Percentiles rank a stretch among this genome's conserved stretches.
These are phyloP conservation scores for Miltochrista miniata DNA, from an alignment of 2,888 invertebrate genomes.

Conservation along the genomic window DNA sequence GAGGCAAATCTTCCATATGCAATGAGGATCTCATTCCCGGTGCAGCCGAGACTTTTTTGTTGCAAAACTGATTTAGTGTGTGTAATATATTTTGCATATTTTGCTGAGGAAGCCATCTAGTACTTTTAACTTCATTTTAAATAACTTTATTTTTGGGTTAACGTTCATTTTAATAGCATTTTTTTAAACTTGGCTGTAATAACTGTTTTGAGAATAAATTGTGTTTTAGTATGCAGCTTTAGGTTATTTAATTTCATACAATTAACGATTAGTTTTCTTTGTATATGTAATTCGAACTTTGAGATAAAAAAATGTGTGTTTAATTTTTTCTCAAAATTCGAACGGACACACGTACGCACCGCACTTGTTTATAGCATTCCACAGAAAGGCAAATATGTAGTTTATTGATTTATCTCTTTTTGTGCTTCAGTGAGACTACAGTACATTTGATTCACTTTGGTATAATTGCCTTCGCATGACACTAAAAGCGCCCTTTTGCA, in stretches of 20 bases:
- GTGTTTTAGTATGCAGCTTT: no score
- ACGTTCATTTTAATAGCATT: slow-evolving; percentile 53
- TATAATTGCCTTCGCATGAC: no score
- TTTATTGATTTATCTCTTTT: no score
- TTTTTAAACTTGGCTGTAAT: slow-evolving; percentile 35
- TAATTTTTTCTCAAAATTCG: no score
- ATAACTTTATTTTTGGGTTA: slow-evolving; percentile 64
- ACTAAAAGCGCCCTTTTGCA: no score
- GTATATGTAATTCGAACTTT: neutral
- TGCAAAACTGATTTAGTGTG: slow-evolving; percentile 50
- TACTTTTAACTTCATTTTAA: slow-evolving; percentile 53
- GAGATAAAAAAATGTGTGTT: no score
- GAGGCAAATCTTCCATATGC: slow-evolving; percentile 40
- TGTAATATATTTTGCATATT: slow-evolving; percentile 56
- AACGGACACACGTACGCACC: no score
- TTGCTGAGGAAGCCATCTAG: slow-evolving; percentile 38
- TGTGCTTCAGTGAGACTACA: no score
- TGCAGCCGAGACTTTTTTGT: slow-evolving; percentile 33
- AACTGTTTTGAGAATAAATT: slow-evolving; percentile 6
- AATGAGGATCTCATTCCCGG: slow-evolving; percentile 39
- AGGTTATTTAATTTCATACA: no score
- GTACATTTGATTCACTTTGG: no score
- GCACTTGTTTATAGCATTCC: no score
- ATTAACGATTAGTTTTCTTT: neutral
- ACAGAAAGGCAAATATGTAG: no score